Evolutionary conservation across 2,797 vertebrate species (phyloP), one percentile per base, ranked within the genome.

Genomic region (Tachyglossus aculeatus): DNA sequence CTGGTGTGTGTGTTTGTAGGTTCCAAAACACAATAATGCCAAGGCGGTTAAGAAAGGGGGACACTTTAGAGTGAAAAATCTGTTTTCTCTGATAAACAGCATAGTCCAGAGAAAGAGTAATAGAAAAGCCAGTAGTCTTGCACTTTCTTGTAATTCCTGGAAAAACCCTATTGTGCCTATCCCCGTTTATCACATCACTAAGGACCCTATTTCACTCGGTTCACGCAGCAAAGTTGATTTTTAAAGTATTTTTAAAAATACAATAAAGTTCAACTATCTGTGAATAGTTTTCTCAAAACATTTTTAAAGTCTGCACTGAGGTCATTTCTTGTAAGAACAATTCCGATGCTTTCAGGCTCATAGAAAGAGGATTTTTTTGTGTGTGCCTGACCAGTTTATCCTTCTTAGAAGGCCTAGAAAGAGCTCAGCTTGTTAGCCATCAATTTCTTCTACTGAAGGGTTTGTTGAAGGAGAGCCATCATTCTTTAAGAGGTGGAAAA

Each of bases 131-230:
- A 54, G 39, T 51, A 25, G 67, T 37, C 56, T 68, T 83, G 27
- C 81, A 57, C 83, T 85, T 76, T 58, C n/a, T 38, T 40, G 38
- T 50, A 61, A 78, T 87, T 87, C 80, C 85, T 80, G 65, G 67
- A 78, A 69, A 78, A 65, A 53, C 72, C 1, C 62, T 74, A 74
- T 69, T 62, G 39, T 12, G 71, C 25, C 18, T 51, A 8, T 50
- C 12, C 70, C 55, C 77, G 74, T 84, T 79, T 81, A 82, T 71
- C 74, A 33, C 3, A 1, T 52, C 59, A 56, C 39, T 11, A 15
- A 27, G n/a, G 29, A 2, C 43, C 40, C 22, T 61, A 36, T 60
- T 60, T 67, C 50, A 10, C 60, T 59, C 73, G 67, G 55, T 40
- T 50, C 14, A 7, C 53, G 70, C 65, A 21, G 2, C 47, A 53